A percentile compares a stretch with the other conserved stretches of the same genome.
Evolutionary conservation across 2,113 vertebrate species (phyloP).

Genomic region (Sinocyclocheilus rhinocerous): DNA sequence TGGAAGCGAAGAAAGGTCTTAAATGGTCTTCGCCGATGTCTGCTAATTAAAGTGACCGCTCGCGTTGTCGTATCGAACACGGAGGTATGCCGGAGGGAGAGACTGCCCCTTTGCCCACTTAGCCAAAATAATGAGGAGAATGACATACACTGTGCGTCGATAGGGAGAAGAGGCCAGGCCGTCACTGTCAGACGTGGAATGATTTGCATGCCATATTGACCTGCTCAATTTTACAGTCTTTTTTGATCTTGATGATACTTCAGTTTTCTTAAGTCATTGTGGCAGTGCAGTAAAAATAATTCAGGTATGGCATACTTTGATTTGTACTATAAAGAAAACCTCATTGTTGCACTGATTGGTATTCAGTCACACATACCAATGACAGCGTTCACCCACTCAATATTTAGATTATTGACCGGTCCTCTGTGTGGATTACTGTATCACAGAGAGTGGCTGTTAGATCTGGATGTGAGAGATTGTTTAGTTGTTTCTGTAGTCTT

Average conservation of each 20-base stretch:
- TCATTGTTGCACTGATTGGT: neutral
- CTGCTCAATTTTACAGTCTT: neutral
- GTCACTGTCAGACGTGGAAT: conserved; percentile 65
- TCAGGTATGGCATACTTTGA: neutral
- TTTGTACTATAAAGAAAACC: neutral
- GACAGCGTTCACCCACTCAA: neutral
- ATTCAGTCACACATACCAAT: neutral
- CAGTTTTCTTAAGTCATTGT: neutral
- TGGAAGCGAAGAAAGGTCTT: conserved; percentile 45
- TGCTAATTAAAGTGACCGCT: conserved; percentile 52
- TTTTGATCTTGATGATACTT: neutral
- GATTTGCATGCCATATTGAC: conserved; percentile 69
- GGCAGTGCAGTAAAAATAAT: neutral
- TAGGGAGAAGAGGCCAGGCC: conserved; percentile 68
- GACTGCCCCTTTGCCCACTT: conserved; percentile 55
- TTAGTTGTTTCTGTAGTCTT: neutral
- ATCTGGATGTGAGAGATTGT: conserved; percentile 27
- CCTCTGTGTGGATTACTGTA: conserved; percentile 30
- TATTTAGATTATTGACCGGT: conserved; percentile 48
- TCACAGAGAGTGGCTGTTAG: conserved; percentile 31
- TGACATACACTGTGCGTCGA: conserved; percentile 70
- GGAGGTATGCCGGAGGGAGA: conserved; percentile 48
- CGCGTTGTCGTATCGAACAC: conserved; percentile 55
- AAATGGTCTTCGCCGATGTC: conserved; percentile 50
- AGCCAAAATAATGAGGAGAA: conserved; percentile 74